Base-by-base conservation (phyloP, 1,140 invertebrate species). In the Heterodera schachtii region DNA sequence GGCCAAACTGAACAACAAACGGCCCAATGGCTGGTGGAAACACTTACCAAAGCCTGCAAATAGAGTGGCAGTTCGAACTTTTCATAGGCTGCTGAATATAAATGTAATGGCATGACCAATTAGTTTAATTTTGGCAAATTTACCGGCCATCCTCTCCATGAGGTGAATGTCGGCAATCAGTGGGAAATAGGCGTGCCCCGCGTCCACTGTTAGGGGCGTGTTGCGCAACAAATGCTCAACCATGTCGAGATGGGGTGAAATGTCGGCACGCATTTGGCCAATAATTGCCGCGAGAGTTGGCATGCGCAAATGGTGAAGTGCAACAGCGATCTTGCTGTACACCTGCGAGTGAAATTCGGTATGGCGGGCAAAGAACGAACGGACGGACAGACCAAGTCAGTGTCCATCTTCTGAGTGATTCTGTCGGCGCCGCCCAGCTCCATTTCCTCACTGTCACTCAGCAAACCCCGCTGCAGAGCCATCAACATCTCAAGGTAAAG, bases 121-220 rank as follows among this genome's bases (percentile, higher is more conserved):
- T 6, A 9, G 47, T 9, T 49, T 60, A 60, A 11, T 60, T 19
- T 5, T 16, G 19, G 19, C 9, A 60, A 60, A 60, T 60, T 11
- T 49, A 82, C 81, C 81, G 49, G 82, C 82, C 82, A 83, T 83
- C 9, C 47, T 67, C 52, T 84, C 82, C 52, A 84, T 75, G 31
- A 83, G 70, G 73, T 77, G 52, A n/a, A 83, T 43, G 78, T 83
- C 82, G 13, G 83, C 73, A 64, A 84, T 84, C 13, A 83, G 43
- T 21, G 82, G 82, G 49, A 83, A 83, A 64, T 83, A 83, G 43
- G 82, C 82, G n/a, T 57, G 82, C 3, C 82, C 82, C 19, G 82
- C 57, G 49, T 83, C 82, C 31, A 82, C 79, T 13, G 82, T 83
- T n/a, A 52, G 41, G 3, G 82, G 76, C 16, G 83, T 83, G 46